These are phyloP conservation scores for Alloplasta piceator DNA, from an alignment of 2,888 invertebrate genomes.

Conservation along the genomic window DNA sequence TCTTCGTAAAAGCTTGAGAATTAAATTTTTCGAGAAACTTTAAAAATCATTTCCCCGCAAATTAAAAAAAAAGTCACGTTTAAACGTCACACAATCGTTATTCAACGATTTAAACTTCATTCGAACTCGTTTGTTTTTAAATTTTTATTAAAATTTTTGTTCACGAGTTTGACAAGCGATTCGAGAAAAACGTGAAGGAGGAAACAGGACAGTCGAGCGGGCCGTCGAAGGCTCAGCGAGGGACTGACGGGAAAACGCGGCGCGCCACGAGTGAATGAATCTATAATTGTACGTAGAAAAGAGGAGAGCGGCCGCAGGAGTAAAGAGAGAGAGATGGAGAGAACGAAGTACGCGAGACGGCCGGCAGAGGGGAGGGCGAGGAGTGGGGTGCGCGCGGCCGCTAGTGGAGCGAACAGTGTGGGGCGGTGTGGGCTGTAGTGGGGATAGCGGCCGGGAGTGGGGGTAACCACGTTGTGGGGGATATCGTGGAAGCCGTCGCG, in stretches of 20 bases:
- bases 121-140: no score
- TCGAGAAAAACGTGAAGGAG: no score
- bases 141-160: no score
- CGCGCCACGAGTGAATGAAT: conserved; percentile 74
- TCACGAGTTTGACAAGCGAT: no score
- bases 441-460: conserved; percentile 38
- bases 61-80: no score
- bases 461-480: conserved; percentile 64
- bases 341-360: conserved; percentile 18
- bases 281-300: conserved; percentile 70
- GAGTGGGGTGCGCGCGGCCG: not conserved
- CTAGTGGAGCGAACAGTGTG: not conserved
- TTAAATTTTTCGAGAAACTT: no score
- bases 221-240: conserved; percentile 27
- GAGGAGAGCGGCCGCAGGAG: conserved; percentile 38
- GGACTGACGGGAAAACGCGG: conserved; percentile 68
- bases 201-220: not conserved
- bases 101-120: no score
- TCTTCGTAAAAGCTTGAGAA: no score
- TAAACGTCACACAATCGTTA: no score
- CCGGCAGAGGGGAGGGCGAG: conserved; percentile 21
- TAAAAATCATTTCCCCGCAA: no score
- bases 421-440: conserved; percentile 5
- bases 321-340: conserved; percentile 29
- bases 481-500: conserved; percentile 69